A percentile compares a stretch with the other conserved stretches of the same genome.
These are phyloP conservation scores for Sisyra terminalis DNA, from an alignment of 2,888 invertebrate genomes.

Conservation along the genomic window DNA sequence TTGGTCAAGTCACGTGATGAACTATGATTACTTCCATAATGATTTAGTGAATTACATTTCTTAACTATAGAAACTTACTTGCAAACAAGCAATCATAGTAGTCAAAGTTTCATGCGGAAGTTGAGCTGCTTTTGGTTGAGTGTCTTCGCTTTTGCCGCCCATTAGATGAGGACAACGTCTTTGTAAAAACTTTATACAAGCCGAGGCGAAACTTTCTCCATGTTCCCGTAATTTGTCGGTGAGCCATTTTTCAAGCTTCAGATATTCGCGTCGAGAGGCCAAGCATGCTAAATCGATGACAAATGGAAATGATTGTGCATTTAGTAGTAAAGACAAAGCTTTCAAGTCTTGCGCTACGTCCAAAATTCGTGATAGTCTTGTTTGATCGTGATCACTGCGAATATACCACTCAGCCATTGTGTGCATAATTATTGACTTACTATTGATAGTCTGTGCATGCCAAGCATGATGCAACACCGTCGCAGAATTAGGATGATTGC, in stretches of 20 bases:
- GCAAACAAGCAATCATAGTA: conserved; percentile 78
- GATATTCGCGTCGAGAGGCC: conserved; percentile 89
- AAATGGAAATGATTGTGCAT: conserved; percentile 85
- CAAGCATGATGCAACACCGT: conserved; percentile 94
- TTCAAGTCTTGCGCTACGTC: conserved; percentile 93
- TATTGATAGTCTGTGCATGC: conserved; percentile 58
- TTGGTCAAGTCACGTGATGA: too few relatives aligned
- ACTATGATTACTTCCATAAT: too few relatives aligned
- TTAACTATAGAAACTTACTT: conserved; percentile 28
- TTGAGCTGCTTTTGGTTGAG: conserved; percentile 68
- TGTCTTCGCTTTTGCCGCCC: conserved; percentile 57
- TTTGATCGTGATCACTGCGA: conserved; percentile 83
- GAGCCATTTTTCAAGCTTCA: conserved; percentile 97
- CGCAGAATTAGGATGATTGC: conserved; percentile 91
- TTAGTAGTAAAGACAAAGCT: conserved; percentile 79
- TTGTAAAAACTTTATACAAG: conserved; percentile 76
- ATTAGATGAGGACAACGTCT: conserved; percentile 79
- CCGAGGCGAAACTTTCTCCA: conserved; percentile 76
- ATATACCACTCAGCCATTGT: conserved; percentile 97
- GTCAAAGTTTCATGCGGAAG: conserved; percentile 80
- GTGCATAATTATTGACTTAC: conserved; percentile 79
- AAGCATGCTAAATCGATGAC: conserved; percentile 95
- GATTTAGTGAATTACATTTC: background rate
- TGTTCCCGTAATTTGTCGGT: conserved; percentile 93
- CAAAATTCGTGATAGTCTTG: conserved; percentile 80